Evolutionary conservation across 2,797 vertebrate genomes (phyloP).

Genomic region (Morelia viridis): DNA sequence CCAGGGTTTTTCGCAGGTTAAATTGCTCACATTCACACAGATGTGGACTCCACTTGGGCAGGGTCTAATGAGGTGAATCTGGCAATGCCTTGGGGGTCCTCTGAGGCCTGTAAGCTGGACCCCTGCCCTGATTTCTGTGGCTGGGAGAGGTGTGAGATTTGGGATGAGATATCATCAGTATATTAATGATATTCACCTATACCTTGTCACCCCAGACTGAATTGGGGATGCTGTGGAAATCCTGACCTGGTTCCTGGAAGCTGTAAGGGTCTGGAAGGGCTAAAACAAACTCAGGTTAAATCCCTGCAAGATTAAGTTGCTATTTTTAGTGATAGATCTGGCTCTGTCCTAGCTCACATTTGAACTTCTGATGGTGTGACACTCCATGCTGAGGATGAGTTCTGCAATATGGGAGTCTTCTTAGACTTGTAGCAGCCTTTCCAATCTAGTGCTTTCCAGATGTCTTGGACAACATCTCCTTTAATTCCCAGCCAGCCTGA

Average conservation of each 20-base stretch:
- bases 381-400: neutral
- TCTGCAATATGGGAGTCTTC: neutral
- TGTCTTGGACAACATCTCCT: neutral
- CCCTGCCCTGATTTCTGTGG: neutral
- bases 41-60: neutral
- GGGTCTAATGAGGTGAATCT: neutral
- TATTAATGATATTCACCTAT: neutral
- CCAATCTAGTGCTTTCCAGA: neutral
- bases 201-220: neutral
- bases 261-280: neutral
- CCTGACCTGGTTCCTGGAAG: neutral
- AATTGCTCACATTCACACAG: neutral
- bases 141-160: neutral
- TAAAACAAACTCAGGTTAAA: neutral
- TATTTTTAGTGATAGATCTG: neutral
- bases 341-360: neutral
- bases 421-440: neutral
- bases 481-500: neutral
- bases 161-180: neutral
- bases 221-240: neutral
- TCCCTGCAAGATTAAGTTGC: neutral
- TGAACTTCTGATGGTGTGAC: neutral
- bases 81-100: neutral
- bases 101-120: neutral
- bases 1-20: neutral